Evolutionary conservation across 1,140 invertebrate species (phyloP), one percentile per base, ranked within the genome.

Genomic region (Caenorhabditis briggsae): DNA sequence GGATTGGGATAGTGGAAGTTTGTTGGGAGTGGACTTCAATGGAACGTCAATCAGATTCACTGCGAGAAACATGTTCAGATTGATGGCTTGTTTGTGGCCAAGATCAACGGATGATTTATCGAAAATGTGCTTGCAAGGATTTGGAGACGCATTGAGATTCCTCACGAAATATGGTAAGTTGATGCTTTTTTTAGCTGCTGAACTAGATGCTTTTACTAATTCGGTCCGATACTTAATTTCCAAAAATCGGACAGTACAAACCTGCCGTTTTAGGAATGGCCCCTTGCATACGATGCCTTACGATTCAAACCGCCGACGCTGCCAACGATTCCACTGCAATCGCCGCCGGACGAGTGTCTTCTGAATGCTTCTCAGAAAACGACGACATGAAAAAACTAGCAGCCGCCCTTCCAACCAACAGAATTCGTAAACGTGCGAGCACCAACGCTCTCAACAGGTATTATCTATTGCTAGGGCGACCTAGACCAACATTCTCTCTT

Each of bases 71-170:
- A 95, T 98, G 86, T 97, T 97, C 91, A 94, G 97, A 82, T 95
- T 98, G 91, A 95, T 95, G 0, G 94, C 96, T 87, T 97, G 97
- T 90, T 93, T 99, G 8, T 98, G 98, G 93, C 97, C 98, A 33
- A 97, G 97, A 1, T 96, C 96, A 90, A 96, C 96, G 5, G 97
- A 98, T 93, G 95, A 96, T 87, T 90, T 94, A 41, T 96, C 96
- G 86, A 96, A 96, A 90, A 97, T 99, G 95, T 98, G 97, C 92
- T 96, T 97, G 90, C 97, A 98, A 93, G 97, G 97, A 23, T 99
- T 98, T 92, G 96, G 98, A 90, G 97, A 99, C 93, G 96, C 97
- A 0, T 94, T 98, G 0, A 94, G 95, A 83, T 99, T 97, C 93
- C 93, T 99, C 70, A 96, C 97, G 89, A 95, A 95, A 86, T 97